Evolutionary conservation across 2,888 invertebrate genomes (phyloP), one percentile per base, ranked within the genome.

Genomic region (Leptopterna dolabrata): DNA sequence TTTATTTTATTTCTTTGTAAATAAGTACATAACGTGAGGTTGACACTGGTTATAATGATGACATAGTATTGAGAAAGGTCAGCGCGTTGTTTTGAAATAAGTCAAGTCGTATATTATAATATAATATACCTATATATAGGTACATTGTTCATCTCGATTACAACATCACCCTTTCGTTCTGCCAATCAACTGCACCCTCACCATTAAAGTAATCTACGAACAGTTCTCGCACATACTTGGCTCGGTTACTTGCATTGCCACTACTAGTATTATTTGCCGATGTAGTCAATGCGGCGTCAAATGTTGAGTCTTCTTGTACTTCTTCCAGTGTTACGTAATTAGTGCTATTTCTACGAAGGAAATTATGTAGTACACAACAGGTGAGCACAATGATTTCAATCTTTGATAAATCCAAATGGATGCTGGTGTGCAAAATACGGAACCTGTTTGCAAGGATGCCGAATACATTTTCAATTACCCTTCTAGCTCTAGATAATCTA

Each of bases 171-270:
- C 29, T 29, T 83, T 76, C 83, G 82, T 88, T 73, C 51, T 88
- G 88, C 86, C 88, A 88, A n/a, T 88, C 87, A 7, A 88, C 88
- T 76, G 84, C 87, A 45, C 87, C 88, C 76, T 87, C 86, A 47
- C 76, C 86, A 76, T 88, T 88, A 63, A 88, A 88, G 73, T 88
- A 88, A 29, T 88, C 81, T 70, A 86, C 83, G 47, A 78, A 88
- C 85, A 83, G 83, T 78, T 88, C 88, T 47, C 88, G 85, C 19
- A 87, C 78, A 29, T n/a, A 27, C 55, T 87, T 87, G n/a, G 84
- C 84, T 55, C 76, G 84, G 36, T 76, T 55, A 30, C 41, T 83
- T 76, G 55, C 36, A 76, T 87, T 73, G 14, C 76, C 71, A 14
- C 51, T 13, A 14, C 76, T 30, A 29, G 16, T 29, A 30, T 19